Evolutionary conservation across 2,888 invertebrate species (phyloP), one percentile per base, ranked within the genome.

Genomic region (Hyalella azteca): DNA sequence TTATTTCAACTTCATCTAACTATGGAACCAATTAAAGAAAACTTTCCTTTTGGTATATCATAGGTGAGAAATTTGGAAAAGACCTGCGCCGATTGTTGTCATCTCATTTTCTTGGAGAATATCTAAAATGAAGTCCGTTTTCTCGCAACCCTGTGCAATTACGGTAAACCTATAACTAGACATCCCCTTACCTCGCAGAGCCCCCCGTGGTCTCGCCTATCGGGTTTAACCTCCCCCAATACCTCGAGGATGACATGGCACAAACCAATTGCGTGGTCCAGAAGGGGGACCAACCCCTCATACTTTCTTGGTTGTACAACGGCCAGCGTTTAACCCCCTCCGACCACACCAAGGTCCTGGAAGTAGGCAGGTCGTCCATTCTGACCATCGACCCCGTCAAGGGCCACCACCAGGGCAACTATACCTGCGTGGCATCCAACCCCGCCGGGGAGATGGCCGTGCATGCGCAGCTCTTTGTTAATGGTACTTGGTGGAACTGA

Each of bases 361-460:
- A 78, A 78, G 77, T 82, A 29, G 84, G 92, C 91, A 84, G 91
- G 91, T 86, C 90, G 91, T 92, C 91, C 86, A 90, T 91, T 54
- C 88, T 93, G 86, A 92, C 91, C 86, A 93, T 93, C 86, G 91
- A 92, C 85, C 90, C 92, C 13, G 92, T 93, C 13, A 83, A 60
- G 29, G 82, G 82, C n/a, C 73, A 83, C 22, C 93, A 93, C 88
- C 91, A 91, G 81, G 94, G 93, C 82, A 92, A 93, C 87, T 94
- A 93, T 88, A 92, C 93, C 85, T 94, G 94, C 88, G 89, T 91
- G 85, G 93, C 93, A 80, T 91, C 91, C 88, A 88, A 88, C 83
- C 85, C 85, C 26, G 87, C 87, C 11, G 88, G 88, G 66, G 84
- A 83, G 26, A 93, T 86, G 92, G 86, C 75, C 22, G 79, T 59